Evolutionary conservation across 2,113 vertebrate species (phyloP), one percentile per base, ranked within the genome.

Genomic region (Rostratula benghalensis): DNA sequence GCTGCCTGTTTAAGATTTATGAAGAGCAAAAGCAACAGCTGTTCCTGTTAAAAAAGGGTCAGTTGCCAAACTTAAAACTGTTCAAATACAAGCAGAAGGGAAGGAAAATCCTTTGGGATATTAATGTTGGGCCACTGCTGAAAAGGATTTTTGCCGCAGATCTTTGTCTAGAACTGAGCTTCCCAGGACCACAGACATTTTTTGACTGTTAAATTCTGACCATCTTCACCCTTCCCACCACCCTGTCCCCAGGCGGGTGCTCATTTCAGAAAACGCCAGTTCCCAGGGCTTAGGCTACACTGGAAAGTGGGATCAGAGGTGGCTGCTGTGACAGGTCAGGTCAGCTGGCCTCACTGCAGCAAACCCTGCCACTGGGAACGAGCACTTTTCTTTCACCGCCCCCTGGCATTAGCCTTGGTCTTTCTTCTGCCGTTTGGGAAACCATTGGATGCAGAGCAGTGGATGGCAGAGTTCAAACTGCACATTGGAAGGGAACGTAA

Each of bases 51-150:
- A 91, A 93, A 83, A 73, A 41, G 30, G 43, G 35, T 16, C 65
- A 48, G 43, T 33, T 89, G 68, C 87, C 87, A 87, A 76, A 75
- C 54, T 43, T 50, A 56, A 83, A 81, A 70, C 1, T 1, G 6
- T 37, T 60, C 23, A 28, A 86, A 82, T 35, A 51, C 41, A 64
- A 61, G 27, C 46, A 76, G 19, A 70, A 77, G 16, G 50, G 51
- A 91, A 93, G 27, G 27, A 57, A 93, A 91, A 68, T 94, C 93
- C 93, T 92, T 71, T 46, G 91, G 89, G 81, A 91, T n/a, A 24
- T 8, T 50, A 83, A 89, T 31, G 74, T 41, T 41, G 25, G 56
- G 57, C 21, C 51, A 69, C 16, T 73, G 63, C 46, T 33, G 16
- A 30, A 64, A 70, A 86, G 39, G 43, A 69, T 56, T 89, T 90